Evolutionary conservation across 2,113 vertebrate species (phyloP).

Genomic region (Peromyscus californicus): DNA sequence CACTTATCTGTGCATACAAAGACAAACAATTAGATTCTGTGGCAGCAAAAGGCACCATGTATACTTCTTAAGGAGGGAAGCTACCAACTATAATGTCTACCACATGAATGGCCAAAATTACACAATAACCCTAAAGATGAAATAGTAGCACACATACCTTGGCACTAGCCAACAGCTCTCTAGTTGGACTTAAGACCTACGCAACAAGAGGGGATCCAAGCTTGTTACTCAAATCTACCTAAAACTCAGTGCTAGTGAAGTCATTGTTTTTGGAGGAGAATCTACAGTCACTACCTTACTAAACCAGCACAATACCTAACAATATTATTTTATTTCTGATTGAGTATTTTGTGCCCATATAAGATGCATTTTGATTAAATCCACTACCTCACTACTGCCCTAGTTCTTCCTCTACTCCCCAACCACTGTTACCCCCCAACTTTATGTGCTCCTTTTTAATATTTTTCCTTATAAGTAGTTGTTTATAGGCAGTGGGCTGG

Average conservation of each 20-base stretch:
- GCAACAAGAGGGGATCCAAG: not conserved
- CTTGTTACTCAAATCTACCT: not conserved
- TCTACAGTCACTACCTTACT: not conserved
- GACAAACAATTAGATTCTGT: not conserved
- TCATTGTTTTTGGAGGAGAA: not conserved
- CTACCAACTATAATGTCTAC: not conserved
- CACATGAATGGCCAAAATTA: fast-evolving
- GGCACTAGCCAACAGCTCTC: not conserved
- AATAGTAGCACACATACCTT: not conserved
- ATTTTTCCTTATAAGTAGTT: not conserved
- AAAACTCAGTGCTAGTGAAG: not conserved
- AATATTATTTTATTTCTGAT: not conserved
- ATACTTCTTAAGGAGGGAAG: not conserved
- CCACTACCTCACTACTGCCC: not conserved
- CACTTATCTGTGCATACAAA: not conserved
- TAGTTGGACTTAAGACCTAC: not conserved
- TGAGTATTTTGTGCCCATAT: not conserved
- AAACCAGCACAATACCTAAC: not conserved
- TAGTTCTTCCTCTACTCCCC: fast-evolving
- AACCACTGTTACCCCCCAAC: not conserved
- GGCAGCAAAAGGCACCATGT: not conserved
- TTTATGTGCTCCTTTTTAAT: not conserved
- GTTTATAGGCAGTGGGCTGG: not conserved
- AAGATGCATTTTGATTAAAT: not conserved
- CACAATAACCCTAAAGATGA: not conserved